Evolutionary conservation across 2,797 vertebrate genomes (phyloP), one percentile per base, ranked within the genome.

Genomic region (Phoxinus dragarum): DNA sequence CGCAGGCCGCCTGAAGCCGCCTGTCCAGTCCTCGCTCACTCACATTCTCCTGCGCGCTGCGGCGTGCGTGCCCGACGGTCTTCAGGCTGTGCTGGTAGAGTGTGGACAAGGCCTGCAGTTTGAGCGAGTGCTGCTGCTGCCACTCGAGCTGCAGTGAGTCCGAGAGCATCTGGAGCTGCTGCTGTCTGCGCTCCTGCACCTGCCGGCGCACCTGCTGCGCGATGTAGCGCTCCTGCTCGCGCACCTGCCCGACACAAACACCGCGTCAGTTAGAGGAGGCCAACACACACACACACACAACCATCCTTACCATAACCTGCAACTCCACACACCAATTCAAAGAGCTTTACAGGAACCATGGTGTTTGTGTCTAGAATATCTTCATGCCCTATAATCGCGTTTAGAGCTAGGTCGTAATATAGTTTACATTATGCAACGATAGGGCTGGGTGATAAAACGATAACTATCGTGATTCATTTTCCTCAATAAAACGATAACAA

Each of bases 221-320:
- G 0, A 98, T 97, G 87, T 85, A 75, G 49, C 96, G 95, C 91
- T 99, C 96, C 89, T 99, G 98, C 91, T 99, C 97, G 84, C 98
- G 95, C 87, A 99, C 98, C 98, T 99, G 89, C 40, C 59, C 81
- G 38, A 72, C 21, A 80, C 67, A 74, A 14, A 59, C 36, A 42
- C 14, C 6, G 0, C 11, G 11, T 61, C 2, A 64, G 4, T 5
- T 1, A 56, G 7, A 3, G 52, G 56, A 61, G 10, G 56, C 10
- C 9, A 61, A 14, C n/a, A 27, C 1, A 0, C 21, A 59, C 21
- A 59, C 23, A 27, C 27, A n/a, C 10, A 31, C 5, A 12, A 27
- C 11, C 7, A 61, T 7, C 16, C 61, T 31, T 6, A 3, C 12
- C 12, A 16, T 16, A 6, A 34, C 1, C 61, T 31, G n/a, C 12